Percentiles rank a stretch among this genome's conserved stretches.
phyloP scores from a whole-genome alignment of 37 sponge, comb jelly and placozoan species.

The Spongia lamella region DNA sequence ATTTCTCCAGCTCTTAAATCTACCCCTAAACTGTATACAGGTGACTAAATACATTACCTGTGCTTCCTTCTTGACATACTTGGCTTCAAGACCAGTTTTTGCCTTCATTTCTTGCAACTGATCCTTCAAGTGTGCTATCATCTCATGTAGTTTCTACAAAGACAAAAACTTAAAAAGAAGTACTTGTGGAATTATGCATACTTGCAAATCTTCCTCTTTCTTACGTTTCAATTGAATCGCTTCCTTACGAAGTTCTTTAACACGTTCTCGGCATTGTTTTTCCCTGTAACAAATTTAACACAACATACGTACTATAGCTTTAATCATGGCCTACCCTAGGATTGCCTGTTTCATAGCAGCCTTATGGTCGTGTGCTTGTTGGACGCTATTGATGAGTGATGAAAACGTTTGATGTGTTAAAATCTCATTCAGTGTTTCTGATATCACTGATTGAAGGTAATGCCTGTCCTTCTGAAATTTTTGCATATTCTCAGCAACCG shows the following conservation, averaged over 20 bases:
- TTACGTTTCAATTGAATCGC: conserved; percentile 55
- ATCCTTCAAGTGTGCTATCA: conserved; percentile 90
- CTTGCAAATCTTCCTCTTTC: conserved; percentile 69
- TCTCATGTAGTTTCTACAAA: conserved; percentile 75
- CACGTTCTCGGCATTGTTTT: conserved; percentile 68
- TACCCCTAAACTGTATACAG: not conserved
- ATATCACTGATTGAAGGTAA: conserved; percentile 47
- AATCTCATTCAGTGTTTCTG: conserved; percentile 45
- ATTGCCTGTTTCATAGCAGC: conserved; percentile 54
- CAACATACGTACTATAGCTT: conserved; percentile 2
- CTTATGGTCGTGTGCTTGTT: conserved; percentile 50
- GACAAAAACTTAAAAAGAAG: not conserved
- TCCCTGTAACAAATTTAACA: conserved; percentile 43
- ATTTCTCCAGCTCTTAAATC: too few relatives aligned
- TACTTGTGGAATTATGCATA: conserved; percentile 6
- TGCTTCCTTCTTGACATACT: conserved; percentile 78
- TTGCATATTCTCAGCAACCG: conserved; percentile 57
- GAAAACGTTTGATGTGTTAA: conserved; percentile 47
- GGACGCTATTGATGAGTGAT: conserved; percentile 15
- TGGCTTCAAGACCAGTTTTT: conserved; percentile 60
- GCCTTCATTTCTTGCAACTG: conserved; percentile 83
- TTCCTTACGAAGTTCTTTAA: conserved; percentile 66
- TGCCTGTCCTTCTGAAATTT: conserved; percentile 64
- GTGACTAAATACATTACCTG: conserved; percentile 44
- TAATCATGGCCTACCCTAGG: conserved; percentile 25